Conservation (phyloP, 2,888 invertebrate genomes). For the Rhogogaster chlorosoma region DNA sequence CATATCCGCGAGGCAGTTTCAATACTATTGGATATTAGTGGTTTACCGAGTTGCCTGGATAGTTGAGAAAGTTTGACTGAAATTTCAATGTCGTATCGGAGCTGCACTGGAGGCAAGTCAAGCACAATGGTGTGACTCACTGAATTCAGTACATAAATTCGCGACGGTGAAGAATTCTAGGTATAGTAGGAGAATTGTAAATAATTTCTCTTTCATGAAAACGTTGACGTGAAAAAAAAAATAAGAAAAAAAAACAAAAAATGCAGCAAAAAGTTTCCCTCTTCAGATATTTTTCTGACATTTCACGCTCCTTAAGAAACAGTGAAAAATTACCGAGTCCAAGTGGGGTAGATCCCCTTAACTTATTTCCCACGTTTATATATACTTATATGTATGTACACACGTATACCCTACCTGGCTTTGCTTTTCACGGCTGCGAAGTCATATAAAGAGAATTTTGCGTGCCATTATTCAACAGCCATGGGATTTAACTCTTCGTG, state of each 20-base stretch:
- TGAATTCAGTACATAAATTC: neutral
- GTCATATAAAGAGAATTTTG: neutral
- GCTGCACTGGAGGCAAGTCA: neutral
- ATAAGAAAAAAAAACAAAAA: neutral
- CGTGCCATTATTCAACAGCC: constrained; percentile 5
- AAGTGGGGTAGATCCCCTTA: neutral
- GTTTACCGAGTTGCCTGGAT: neutral
- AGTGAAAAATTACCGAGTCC: constrained; percentile 4
- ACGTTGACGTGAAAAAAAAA: neutral
- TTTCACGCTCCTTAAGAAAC: neutral
- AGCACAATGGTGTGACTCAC: neutral
- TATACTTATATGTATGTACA: neutral
- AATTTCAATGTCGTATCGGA: neutral
- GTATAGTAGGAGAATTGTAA: neutral
- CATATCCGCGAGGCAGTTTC: neutral
- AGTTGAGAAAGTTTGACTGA: neutral
- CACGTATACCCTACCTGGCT: neutral
- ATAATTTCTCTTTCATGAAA: neutral
- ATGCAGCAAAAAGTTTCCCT: neutral
- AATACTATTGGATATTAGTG: neutral
- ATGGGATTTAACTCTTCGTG: constrained; percentile 33
- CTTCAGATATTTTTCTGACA: neutral
- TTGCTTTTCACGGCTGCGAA: neutral
- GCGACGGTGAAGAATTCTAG: neutral
- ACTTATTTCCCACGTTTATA: neutral